phyloP scores from a whole-genome alignment of 2,888 invertebrate genomes.

The Eretmocerus hayati region DNA sequence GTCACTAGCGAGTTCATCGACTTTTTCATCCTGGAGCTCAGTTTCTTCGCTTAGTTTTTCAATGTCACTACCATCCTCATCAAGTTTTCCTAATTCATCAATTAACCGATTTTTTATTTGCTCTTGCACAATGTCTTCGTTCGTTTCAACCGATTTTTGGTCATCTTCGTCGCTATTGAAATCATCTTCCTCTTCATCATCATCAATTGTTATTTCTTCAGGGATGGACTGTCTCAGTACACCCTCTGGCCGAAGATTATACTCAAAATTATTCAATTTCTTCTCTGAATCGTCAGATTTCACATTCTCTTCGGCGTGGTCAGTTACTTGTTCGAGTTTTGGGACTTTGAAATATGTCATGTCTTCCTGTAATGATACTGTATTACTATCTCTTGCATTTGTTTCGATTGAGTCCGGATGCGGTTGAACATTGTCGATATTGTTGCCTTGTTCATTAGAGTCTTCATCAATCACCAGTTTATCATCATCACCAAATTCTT shows the following conservation, averaged over 20 bases:
- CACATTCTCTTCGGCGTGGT: too few relatives aligned
- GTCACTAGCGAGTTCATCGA: too few relatives aligned
- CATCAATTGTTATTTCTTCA: neutral
- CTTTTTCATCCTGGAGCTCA: neutral
- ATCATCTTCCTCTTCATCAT: neutral
- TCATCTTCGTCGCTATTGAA: neutral
- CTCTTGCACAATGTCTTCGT: constrained; percentile 2
- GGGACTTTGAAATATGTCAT: too few relatives aligned
- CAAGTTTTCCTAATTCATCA: constrained; percentile 6
- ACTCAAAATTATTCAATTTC: too few relatives aligned
- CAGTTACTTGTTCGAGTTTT: too few relatives aligned
- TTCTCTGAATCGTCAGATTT: too few relatives aligned
- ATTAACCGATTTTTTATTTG: constrained; percentile 7
- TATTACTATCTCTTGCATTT: too few relatives aligned
- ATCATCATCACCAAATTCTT: constrained; percentile 11
- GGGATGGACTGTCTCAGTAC: too few relatives aligned
- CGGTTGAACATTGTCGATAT: too few relatives aligned
- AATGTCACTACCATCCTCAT: constrained; percentile 5
- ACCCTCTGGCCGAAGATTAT: too few relatives aligned
- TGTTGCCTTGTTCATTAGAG: constrained; percentile 10
- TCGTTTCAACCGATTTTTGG: constrained; percentile 2
- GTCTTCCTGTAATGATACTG: too few relatives aligned
- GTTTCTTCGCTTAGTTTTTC: neutral
- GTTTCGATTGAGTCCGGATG: too few relatives aligned
- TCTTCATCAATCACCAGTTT: constrained; percentile 17